Evolutionary conservation across 2,888 invertebrate species (phyloP), one percentile per base, ranked within the genome.

Genomic region (Tetheella fluctuosa): DNA sequence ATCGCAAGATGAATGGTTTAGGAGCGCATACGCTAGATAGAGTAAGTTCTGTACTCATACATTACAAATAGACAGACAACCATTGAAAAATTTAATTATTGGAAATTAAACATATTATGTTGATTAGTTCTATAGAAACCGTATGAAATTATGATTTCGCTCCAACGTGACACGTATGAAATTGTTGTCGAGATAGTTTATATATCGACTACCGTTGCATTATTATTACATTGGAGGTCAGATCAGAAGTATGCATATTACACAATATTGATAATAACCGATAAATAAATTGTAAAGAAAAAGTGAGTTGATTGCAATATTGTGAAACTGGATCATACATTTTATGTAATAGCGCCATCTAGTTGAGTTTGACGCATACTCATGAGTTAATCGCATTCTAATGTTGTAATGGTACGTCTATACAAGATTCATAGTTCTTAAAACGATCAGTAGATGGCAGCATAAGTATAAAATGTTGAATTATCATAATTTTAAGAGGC

Each of bases 331-430:
- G 54, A 12, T 25, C 30, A 28, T 4, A 1, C 12, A 17, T 10
- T 30, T 28, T 54, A 2, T 54, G 54, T 28, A 17, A 34, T 10
- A 54, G 54, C 54, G 30, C 54, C 54, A 54, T 54, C 54, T 54
- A 54, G 54, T n/a, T 17, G 3, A 17, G 28, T 17, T 12, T 12
- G n/a, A 13, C 20, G 6, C 5, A 10, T 10, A 54, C 54, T 54
- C 8, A 12, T 1, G 7, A 7, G 10, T 42, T 6, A 20, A 15
- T 17, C 2, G 8, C 0, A n/a, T 48, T 17, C 3, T n/a, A 17
- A 0, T 17, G 17, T 48, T 8, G 42, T 48, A 7, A 1, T 10
- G 5, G 13, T 15, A 15, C 30, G 2, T 25, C n/a, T n/a, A n/a
- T 34, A 34, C 13, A 13, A 13, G 34, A 34, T 13, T 20, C 12